These are phyloP conservation scores for Solenodon paradoxus DNA, from an alignment of 2,113 vertebrate genomes.

Conservation along the genomic window DNA sequence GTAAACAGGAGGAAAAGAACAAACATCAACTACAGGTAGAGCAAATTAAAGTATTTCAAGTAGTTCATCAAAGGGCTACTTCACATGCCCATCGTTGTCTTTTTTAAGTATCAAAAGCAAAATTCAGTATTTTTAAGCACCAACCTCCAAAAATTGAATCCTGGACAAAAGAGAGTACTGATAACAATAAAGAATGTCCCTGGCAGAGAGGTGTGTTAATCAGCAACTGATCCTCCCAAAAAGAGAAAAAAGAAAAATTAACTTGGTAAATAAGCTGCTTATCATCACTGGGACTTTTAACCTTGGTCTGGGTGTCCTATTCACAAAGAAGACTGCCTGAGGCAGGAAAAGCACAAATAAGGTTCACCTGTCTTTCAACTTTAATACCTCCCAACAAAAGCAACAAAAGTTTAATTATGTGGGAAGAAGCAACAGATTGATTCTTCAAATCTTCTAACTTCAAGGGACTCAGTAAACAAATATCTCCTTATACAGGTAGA, in stretches of 20 bases:
- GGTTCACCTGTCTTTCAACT: not conserved
- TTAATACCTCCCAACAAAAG: not conserved
- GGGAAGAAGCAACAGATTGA: not conserved
- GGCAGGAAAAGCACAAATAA: constrained; percentile 15
- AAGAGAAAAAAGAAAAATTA: not conserved
- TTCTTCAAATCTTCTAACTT: constrained; percentile 24
- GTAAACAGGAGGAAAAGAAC: not conserved
- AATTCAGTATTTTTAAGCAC: not conserved
- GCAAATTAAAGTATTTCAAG: not conserved
- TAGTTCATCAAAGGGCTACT: not conserved
- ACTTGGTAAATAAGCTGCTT: not conserved
- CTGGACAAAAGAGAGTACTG: not conserved
- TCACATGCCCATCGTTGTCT: not conserved
- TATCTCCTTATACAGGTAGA: not conserved
- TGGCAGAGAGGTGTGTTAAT: not conserved
- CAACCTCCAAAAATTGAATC: not conserved
- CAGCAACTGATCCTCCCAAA: not conserved
- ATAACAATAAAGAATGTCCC: not conserved
- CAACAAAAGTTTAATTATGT: not conserved
- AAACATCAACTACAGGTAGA: not conserved
- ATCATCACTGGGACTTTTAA: not conserved
- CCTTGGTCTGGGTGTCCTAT: not conserved
- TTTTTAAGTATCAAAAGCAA: constrained; percentile 41
- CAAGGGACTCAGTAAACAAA: constrained; percentile 27
- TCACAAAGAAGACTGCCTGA: constrained; percentile 1